Evolutionary conservation across 1,140 invertebrate genomes (phyloP).

Genomic region (Neoseiulus cucumeris): DNA sequence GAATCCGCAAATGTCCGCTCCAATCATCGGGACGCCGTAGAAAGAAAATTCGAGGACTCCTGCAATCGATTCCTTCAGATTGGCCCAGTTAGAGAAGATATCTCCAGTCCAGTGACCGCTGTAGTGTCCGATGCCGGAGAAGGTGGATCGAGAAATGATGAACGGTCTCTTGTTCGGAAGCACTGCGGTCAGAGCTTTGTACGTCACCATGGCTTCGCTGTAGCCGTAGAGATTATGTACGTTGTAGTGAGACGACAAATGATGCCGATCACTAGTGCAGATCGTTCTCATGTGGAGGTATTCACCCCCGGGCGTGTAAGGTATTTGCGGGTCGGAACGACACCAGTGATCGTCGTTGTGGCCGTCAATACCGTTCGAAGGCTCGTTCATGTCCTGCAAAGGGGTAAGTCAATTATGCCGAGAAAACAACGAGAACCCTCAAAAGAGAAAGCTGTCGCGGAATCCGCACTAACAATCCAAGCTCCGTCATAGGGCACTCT

Average conservation of each 20-base stretch:
- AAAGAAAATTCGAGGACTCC: slow-evolving; percentile 29
- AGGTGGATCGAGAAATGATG: slow-evolving; percentile 35
- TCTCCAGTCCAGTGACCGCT: slow-evolving; percentile 39
- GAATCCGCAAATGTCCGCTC: slow-evolving; percentile 78
- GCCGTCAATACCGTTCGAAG: slow-evolving; percentile 20
- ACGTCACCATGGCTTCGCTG: slow-evolving; percentile 48
- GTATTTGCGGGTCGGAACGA: slow-evolving; percentile 36
- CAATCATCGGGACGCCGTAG: slow-evolving; percentile 38
- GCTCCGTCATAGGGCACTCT: slow-evolving; percentile 47
- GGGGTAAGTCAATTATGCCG: slow-evolving; percentile 11
- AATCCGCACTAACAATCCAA: slow-evolving; percentile 62
- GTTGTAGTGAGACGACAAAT: slow-evolving; percentile 43
- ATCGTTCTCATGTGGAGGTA: slow-evolving; percentile 46
- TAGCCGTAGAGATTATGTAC: slow-evolving; percentile 61
- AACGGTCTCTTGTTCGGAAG: slow-evolving; percentile 32
- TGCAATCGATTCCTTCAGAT: slow-evolving; percentile 31
- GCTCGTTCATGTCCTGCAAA: slow-evolving; percentile 23
- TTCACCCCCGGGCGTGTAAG: slow-evolving; percentile 39
- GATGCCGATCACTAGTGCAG: slow-evolving; percentile 58
- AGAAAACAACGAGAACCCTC: background rate
- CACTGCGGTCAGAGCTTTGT: slow-evolving; percentile 36
- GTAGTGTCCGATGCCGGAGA: slow-evolving; percentile 33
- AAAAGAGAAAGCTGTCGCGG: slow-evolving; percentile 14
- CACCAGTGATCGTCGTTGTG: slow-evolving; percentile 31
- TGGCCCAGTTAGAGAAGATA: slow-evolving; percentile 31